Conservation (phyloP, 2,888 invertebrate genomes). For the Xanthorhoe spadicearia region DNA sequence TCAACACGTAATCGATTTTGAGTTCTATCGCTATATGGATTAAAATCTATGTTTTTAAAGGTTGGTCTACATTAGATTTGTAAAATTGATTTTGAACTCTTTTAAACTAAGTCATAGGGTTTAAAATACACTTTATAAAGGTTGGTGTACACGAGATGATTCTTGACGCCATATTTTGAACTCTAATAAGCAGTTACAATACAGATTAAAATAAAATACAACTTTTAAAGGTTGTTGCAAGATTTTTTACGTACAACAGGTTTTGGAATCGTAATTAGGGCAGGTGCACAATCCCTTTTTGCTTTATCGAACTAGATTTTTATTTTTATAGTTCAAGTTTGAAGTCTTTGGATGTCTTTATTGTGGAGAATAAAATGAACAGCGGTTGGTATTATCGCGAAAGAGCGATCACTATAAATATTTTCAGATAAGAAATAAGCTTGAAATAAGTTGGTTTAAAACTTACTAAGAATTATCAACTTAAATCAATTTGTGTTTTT, state of each 20-base stretch:
- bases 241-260: constrained; percentile 59
- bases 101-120: not conserved
- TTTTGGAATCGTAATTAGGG: constrained; percentile 75
- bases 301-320: constrained; percentile 55
- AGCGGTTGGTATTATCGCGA: constrained; percentile 1
- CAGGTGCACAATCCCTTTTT: constrained; percentile 73
- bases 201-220: constrained; percentile 7
- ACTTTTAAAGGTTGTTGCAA: constrained; percentile 9
- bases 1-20: constrained; percentile 7
- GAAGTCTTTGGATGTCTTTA: constrained; percentile 20
- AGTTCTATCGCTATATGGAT: constrained; percentile 45
- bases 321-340: constrained; percentile 41
- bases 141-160: too few relatives aligned
- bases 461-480: too few relatives aligned
- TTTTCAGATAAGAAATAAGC: not conserved
- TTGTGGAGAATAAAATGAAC: constrained; percentile 22
- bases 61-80: constrained; percentile 21
- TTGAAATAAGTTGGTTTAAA: too few relatives aligned
- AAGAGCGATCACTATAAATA: not conserved
- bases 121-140: too few relatives aligned
- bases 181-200: constrained; percentile 38
- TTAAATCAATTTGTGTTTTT: too few relatives aligned
- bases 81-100: not conserved
- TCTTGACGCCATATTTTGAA: constrained; percentile 38
- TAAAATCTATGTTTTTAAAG: not conserved